Evolutionary conservation across 2,888 invertebrate genomes (phyloP), one percentile per base, ranked within the genome.

Genomic region (Archips crataeganus): DNA sequence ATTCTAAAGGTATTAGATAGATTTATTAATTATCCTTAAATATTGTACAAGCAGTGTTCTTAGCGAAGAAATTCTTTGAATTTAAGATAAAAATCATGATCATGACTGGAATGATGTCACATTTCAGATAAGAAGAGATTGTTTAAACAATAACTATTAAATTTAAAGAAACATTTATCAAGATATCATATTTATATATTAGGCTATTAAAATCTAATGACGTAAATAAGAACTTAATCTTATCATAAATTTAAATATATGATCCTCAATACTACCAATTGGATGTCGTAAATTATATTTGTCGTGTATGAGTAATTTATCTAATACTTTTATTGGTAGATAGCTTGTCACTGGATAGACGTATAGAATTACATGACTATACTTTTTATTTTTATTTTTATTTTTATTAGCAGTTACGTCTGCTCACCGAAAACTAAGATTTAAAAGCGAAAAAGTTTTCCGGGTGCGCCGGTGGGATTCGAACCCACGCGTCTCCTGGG

Each of bases 181-280:
- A 6, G 39, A 39, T 39, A 39, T 39, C 39, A 6, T 6, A 39
- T 39, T 39, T 39, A 39, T 2, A 54, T 54, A 23, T 10, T 3
- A 4, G 15, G 32, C 57, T 57, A 32, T 57, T 32, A 23, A 54
- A 57, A 57, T 57, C 3, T 11, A 32, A 32, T 60, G 60, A 60
- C 60, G 60, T 60, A 36, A 13, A 32, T 32, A 57, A 57, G 5
- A 32, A 23, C 8, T 49, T 54, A 54, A 57, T 11, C 36, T 36
- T 13, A 60, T 60, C 60, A n/a, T 8, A 36, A 60, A 60, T 60
- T 60, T 60, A 36, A 60, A 60, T 60, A 36, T 60, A 60, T 60
- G n/a, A 39, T 13, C 60, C 36, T 36, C 36, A 59, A 59, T 60
- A 36, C 36, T 39, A 36, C 36, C 9, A 8, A 36, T 36, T 60